phyloP scores from a whole-genome alignment of 2,797 vertebrate genomes.

The Neopelma chrysocephalum region DNA sequence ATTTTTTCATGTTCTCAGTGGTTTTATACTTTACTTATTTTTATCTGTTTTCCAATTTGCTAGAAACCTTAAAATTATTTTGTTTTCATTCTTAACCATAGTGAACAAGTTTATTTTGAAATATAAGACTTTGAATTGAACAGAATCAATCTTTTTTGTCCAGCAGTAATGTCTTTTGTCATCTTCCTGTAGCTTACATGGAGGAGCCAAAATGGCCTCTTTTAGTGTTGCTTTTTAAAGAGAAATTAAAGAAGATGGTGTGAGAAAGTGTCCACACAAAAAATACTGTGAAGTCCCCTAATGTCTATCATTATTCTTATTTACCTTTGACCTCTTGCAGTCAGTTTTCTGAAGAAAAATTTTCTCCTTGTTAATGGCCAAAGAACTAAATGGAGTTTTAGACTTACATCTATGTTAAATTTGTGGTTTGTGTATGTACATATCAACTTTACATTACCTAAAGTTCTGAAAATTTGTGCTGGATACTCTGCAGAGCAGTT shows the following conservation, averaged over 20 bases:
- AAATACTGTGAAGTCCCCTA: neutral
- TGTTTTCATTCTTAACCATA: neutral
- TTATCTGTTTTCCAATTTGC: neutral
- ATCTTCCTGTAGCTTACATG: neutral
- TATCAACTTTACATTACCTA: neutral
- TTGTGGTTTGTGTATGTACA: accelerated
- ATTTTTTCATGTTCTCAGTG: neutral
- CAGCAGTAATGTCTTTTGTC: neutral
- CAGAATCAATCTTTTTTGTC: neutral
- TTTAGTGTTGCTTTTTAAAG: neutral
- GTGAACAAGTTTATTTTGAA: neutral
- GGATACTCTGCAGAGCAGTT: neutral
- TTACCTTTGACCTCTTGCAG: neutral
- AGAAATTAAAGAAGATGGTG: neutral
- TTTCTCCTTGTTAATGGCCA: neutral
- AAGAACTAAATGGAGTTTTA: neutral
- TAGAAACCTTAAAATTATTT: neutral
- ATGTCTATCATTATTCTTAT: neutral
- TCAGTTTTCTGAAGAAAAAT: neutral
- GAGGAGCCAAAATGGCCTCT: neutral
- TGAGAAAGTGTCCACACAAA: neutral
- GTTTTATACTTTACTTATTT: neutral
- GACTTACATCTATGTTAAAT: neutral
- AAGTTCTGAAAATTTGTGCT: neutral
- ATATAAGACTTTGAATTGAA: neutral